Conservation (phyloP, 2,797 vertebrate species). For the Catamblyrhynchus diadema region DNA sequence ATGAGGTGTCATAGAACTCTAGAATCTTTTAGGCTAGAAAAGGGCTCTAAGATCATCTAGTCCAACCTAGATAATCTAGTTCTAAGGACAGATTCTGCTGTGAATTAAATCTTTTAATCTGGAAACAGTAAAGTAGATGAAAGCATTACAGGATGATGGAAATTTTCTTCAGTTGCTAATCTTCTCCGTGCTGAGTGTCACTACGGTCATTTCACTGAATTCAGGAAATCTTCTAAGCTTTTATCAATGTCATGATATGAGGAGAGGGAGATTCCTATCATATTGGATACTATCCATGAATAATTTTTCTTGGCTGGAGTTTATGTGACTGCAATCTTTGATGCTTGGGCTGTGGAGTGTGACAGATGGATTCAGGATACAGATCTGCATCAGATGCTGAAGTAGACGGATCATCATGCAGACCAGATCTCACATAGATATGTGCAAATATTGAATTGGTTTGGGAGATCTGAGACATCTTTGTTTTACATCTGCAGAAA, state of each 20-base stretch:
- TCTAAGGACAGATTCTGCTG: not conserved
- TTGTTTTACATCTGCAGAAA: not conserved
- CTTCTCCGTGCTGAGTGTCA: not conserved
- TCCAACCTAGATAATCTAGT: not conserved
- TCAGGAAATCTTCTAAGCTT: not conserved
- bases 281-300: not conserved
- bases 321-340: not conserved
- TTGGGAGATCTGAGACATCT: not conserved
- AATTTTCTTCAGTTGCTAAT: not conserved
- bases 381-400: not conserved
- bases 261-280: not conserved
- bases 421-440: not conserved
- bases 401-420: not conserved
- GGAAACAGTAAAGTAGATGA: not conserved
- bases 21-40: not conserved
- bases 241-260: not conserved
- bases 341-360: not conserved
- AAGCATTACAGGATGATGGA: not conserved
- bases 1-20: rapidly evolving
- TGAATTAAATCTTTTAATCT: not conserved
- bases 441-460: not conserved
- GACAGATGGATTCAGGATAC: not conserved
- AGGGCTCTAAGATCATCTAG: not conserved
- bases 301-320: not conserved
- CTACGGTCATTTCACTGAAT: not conserved